Percentiles rank a stretch among this genome's conserved stretches.
Conservation (phyloP, 30 jellyfish, hydroid and myxozoan genomes). For the Hydractinia echinata region DNA sequence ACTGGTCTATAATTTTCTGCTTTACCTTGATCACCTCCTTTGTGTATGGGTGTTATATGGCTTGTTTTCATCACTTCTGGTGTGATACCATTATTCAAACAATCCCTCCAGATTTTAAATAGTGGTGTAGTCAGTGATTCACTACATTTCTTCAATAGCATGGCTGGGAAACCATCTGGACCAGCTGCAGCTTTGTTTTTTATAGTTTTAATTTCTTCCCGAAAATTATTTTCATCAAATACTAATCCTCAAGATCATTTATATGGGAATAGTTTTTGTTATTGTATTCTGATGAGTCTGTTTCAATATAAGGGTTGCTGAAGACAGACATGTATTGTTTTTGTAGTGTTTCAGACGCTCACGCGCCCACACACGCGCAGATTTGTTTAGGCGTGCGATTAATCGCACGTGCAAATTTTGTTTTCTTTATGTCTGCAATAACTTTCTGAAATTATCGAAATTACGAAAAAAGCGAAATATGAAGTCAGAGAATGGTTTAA, state of each 20-base stretch:
- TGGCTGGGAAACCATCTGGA: constrained; percentile 22
- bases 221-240: neutral
- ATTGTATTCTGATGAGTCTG: too few relatives aligned
- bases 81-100: neutral
- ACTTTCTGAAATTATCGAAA: too few relatives aligned
- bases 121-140: constrained; percentile 13
- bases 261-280: neutral
- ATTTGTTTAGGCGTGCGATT: too few relatives aligned
- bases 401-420: too few relatives aligned
- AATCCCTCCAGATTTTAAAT: constrained; percentile 1
- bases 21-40: constrained; percentile 2
- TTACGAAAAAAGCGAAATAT: too few relatives aligned
- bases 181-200: constrained; percentile 13
- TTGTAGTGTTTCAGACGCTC: too few relatives aligned
- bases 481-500: too few relatives aligned
- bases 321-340: too few relatives aligned
- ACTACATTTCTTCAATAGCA: constrained; percentile 7
- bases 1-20: constrained; percentile 8
- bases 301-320: too few relatives aligned
- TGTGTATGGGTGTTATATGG: too few relatives aligned
- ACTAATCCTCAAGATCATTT: neutral
- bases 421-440: too few relatives aligned
- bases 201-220: neutral
- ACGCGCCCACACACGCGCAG: too few relatives aligned
- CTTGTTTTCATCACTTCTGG: neutral